Evolutionary conservation across 2,888 invertebrate genomes (phyloP), one percentile per base, ranked within the genome.

Genomic region (Ditula angustiorana): DNA sequence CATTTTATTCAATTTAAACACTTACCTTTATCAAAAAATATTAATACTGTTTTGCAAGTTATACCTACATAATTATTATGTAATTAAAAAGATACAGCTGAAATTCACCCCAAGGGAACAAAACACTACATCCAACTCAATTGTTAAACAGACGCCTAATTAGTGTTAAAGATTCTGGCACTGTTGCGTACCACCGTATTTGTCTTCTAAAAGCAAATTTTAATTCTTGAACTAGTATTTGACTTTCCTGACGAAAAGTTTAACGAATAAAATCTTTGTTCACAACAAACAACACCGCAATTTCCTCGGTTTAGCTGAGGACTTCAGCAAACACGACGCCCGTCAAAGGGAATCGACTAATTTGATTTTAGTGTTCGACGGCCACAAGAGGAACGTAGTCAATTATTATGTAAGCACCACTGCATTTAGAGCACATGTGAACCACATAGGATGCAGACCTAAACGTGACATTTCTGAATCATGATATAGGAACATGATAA

Each of bases 331-430:
- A 83, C 83, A 79, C 71, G 65, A 78, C 83, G 75, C 82, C 78
- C 74, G 79, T 81, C 83, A 85, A 86, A 85, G 85, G 86, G 84
- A 81, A 80, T 80, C 77, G 70, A 73, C 80, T 86, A 86, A 86
- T 87, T 86, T 82, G 83, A 86, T 86, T 86, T 83, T 81, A 72
- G 76, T 83, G 87, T 85, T 81, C 81, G 77, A 63, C 74, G 66
- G 71, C 82, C 83, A 70, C 83, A 78, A 77, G 80, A 79, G 80
- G 10, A 47, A 35, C 35, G 44, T 46, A 50, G 44, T 49, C 35
- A 49, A 41, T 52, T 13, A 26, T 11, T 19, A 50, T 26, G 37
- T 28, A 21, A 30, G 16, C 56, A 23, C 30, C 41, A 49, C n/a
- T 62, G 47, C 23, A 49, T 21, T 37, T 26, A 28, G 19, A 8